Percentiles rank a stretch among this genome's conserved stretches.
These are phyloP conservation scores for Anarhynchus alexandrinus DNA, from an alignment of 2,113 vertebrate genomes.

Conservation along the genomic window DNA sequence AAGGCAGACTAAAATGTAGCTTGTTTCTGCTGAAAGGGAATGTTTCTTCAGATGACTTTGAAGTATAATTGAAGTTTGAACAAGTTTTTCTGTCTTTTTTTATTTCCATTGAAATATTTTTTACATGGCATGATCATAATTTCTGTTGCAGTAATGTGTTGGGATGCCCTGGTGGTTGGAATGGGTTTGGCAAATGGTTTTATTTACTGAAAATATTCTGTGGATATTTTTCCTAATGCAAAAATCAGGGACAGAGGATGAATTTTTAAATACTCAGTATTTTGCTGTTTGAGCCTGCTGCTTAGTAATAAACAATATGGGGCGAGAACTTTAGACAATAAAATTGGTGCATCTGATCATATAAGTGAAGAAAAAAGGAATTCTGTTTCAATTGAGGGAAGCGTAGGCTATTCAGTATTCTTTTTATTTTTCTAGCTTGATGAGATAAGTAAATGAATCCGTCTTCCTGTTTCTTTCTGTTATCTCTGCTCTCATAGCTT, in stretches of 20 bases:
- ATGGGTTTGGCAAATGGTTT: not conserved
- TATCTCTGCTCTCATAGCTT: not conserved
- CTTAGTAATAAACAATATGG: not conserved
- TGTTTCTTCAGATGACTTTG: not conserved
- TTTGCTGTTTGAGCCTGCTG: not conserved
- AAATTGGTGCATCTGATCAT: not conserved
- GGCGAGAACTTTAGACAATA: not conserved
- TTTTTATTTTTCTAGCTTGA: not conserved
- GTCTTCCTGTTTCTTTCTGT: not conserved
- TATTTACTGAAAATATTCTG: not conserved
- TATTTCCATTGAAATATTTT: not conserved
- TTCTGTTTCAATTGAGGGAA: not conserved
- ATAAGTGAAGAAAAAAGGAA: not conserved
- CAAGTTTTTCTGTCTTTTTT: not conserved
- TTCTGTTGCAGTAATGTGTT: not conserved
- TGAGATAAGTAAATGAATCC: not conserved
- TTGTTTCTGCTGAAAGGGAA: not conserved
- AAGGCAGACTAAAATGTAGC: not conserved
- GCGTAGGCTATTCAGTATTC: not conserved
- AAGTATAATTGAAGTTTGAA: not conserved
- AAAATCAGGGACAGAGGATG: not conserved
- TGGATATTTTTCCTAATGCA: not conserved
- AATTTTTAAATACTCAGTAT: not conserved
- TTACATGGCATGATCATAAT: not conserved
- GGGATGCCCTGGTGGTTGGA: not conserved